Evolutionary conservation across 2,888 invertebrate genomes (phyloP), one percentile per base, ranked within the genome.

Genomic region (Synergus japonicus): DNA sequence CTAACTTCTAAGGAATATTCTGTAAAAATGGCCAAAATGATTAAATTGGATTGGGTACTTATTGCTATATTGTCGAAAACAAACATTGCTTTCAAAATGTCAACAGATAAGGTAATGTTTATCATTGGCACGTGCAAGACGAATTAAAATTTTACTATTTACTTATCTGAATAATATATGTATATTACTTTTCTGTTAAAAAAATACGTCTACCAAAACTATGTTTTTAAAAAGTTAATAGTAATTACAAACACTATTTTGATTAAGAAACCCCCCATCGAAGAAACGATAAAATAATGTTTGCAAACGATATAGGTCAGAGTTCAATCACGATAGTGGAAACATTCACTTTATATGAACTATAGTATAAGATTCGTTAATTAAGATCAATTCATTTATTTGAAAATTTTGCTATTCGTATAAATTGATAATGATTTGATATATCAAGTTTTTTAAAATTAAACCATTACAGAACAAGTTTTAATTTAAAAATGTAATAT

Each of bases 151-250:
- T 60, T 60, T 60, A 4, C 12, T 10, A 12, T 60, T 12, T 13
- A 60, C 22, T 29, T 4, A 12, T 12, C 60, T 60, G 12, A 10
- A 60, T 60, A 4, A 60, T 4, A 60, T 13, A 22, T 22, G 1
- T 60, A 1, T 22, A 22, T 12, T 8, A 60, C 8, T 22, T 58
- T 18, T 46, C 46, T 29, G 4, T n/a, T 10, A 12, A 66, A 66
- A 44, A 66, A 41, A 9, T n/a, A 18, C 4, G 0, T 66, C 10
- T 64, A n/a, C 8, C 13, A n/a, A 73, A n/a, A 49, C 49, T 54
- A 73, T 73, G 69, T 73, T 73, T 73, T 49, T 54, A 9, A 37
- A 49, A 54, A 37, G 69, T 73, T 73, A 49, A 73, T 73, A 54
- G 69, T 73, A 29, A 49, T 54, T 54, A 49, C 49, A 54, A n/a